phyloP scores from a whole-genome alignment of 2,888 invertebrate species.

The Campopleginae sp. region DNA sequence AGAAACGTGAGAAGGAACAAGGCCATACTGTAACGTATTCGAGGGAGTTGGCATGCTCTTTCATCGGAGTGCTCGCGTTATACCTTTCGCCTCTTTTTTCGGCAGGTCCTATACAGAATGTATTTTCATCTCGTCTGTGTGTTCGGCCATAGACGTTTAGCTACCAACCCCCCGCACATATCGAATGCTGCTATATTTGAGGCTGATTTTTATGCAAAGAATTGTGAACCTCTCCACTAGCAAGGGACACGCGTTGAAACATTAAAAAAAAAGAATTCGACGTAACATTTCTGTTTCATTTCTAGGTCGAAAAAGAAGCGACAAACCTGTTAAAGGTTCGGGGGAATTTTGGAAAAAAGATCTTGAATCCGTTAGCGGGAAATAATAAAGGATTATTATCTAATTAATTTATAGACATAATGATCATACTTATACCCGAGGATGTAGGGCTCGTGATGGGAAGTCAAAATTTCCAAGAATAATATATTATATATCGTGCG shows the following conservation, averaged over 20 bases:
- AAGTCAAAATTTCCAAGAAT: too few relatives aligned
- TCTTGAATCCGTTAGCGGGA: background rate
- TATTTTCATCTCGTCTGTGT: background rate
- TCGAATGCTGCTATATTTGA: background rate
- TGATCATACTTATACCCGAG: too few relatives aligned
- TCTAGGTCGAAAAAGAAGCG: background rate
- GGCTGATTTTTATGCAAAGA: background rate
- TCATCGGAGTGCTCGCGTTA: conserved; percentile 42
- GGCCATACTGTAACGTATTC: conserved; percentile 6
- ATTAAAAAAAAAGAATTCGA: background rate
- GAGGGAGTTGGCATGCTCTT: conserved; percentile 34
- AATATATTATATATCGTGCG: too few relatives aligned
- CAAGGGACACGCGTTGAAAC: background rate
- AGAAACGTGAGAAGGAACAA: background rate
- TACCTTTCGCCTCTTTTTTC: conserved; percentile 21
- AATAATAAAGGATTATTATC: background rate
- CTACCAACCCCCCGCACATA: background rate
- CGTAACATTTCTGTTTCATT: background rate
- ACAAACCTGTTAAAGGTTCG: background rate
- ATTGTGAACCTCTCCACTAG: background rate
- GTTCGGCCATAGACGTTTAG: background rate
- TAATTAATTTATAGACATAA: background rate
- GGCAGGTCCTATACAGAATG: background rate
- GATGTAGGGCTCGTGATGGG: too few relatives aligned
- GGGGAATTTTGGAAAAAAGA: background rate